phyloP scores from a whole-genome alignment of 1,140 invertebrate genomes.

The Oscheius sp. region DNA sequence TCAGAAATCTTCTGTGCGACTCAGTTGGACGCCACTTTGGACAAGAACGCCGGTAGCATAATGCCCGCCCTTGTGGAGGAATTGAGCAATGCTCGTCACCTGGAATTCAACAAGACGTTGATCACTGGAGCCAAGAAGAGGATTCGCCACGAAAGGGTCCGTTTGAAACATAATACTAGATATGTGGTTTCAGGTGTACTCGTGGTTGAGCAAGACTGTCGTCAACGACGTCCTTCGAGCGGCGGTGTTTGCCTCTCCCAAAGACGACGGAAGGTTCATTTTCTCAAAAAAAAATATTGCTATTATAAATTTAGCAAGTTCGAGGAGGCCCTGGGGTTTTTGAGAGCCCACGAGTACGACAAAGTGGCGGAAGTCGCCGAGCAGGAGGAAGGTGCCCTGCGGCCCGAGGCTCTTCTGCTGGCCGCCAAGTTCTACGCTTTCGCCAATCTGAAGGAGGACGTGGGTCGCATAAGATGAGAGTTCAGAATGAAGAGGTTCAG shows the following conservation, averaged over 20 bases:
- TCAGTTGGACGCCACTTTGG: not conserved
- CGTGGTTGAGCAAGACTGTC: conserved; percentile 9
- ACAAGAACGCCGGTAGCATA: not conserved
- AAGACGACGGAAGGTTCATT: not conserved
- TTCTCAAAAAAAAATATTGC: no score
- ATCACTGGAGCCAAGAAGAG: not conserved
- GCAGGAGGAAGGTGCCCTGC: not conserved
- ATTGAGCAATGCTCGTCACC: not conserved
- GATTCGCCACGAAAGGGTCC: not conserved
- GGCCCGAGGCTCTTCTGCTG: not conserved
- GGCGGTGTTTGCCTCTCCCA: not conserved
- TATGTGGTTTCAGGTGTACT: not conserved
- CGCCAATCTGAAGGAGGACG: not conserved
- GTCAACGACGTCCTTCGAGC: conserved; percentile 3
- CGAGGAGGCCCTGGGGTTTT: not conserved
- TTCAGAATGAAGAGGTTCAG: not conserved
- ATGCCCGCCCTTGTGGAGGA: not conserved
- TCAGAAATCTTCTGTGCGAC: not conserved
- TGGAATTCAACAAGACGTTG: not conserved
- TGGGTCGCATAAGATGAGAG: not conserved
- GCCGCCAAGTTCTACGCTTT: conserved; percentile 4
- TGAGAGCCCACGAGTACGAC: not conserved
- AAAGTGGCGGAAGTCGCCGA: not conserved
- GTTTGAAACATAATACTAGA: no score
- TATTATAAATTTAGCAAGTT: no score